A percentile compares a stretch with the other conserved stretches of the same genome.
These are phyloP conservation scores for Hydropsyche tenuis DNA, from an alignment of 1,140 invertebrate species.

Conservation along the genomic window DNA sequence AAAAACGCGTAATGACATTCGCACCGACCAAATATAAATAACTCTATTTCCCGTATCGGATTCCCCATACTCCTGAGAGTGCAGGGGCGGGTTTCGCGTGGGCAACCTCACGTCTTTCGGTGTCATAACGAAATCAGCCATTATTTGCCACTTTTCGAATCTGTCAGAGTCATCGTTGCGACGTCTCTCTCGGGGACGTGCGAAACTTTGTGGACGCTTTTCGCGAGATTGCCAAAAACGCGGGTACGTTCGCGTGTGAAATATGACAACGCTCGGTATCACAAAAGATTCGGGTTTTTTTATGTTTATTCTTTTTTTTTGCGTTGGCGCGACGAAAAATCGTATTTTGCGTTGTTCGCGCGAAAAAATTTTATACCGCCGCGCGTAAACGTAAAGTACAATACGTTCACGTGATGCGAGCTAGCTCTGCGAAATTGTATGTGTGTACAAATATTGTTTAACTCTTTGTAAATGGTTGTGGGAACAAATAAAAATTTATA, in stretches of 20 bases:
- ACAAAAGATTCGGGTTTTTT: not conserved
- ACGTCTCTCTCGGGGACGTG: constrained; percentile 4
- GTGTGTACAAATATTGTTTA: too few species aligned
- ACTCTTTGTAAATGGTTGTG: too few species aligned
- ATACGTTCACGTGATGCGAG: too few species aligned
- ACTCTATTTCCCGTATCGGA: constrained; percentile 14
- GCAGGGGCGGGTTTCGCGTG: too few species aligned
- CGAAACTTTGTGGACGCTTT: constrained; percentile 7
- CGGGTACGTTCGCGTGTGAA: constrained; percentile 10
- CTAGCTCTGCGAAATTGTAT: too few species aligned
- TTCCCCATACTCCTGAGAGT: too few species aligned
- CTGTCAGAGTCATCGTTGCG: constrained; percentile 32
- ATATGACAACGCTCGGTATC: constrained; percentile 20
- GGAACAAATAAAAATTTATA: too few species aligned
- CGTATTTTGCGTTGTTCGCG: not conserved
- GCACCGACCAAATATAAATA: constrained; percentile 12
- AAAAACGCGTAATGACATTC: not conserved
- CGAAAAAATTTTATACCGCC: too few species aligned
- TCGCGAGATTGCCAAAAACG: not conserved
- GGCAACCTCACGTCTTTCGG: constrained; percentile 26
- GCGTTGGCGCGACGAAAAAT: not conserved
- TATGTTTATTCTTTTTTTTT: not conserved
- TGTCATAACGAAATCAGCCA: constrained; percentile 48
- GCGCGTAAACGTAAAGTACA: too few species aligned
- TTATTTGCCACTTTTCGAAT: constrained; percentile 48